These are phyloP conservation scores for Drosophila gaucha DNA, from an alignment of 2,888 invertebrate genomes.

Conservation along the genomic window DNA sequence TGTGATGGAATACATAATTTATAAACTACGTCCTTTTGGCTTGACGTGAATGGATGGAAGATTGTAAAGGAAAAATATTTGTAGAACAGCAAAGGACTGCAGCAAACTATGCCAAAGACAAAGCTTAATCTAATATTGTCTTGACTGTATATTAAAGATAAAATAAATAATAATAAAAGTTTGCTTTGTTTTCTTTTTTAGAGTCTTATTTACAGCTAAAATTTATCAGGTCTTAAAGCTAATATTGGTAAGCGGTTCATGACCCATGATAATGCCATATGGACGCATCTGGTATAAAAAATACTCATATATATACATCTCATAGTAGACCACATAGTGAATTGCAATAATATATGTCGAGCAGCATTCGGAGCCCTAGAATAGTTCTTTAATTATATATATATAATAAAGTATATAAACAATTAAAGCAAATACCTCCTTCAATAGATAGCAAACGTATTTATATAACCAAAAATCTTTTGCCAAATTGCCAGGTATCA, in stretches of 20 bases:
- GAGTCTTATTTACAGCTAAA: background rate
- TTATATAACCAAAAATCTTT: conserved; percentile 96
- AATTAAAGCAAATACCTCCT: conserved; percentile 85
- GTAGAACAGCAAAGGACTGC: conserved; percentile 37
- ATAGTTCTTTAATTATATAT: background rate
- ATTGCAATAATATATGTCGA: conserved; percentile 55
- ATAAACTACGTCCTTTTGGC: conserved; percentile 93
- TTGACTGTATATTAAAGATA: background rate
- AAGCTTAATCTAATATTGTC: conserved; percentile 2
- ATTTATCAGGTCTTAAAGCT: too few relatives aligned
- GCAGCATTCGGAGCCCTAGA: conserved; percentile 58
- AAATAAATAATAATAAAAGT: background rate
- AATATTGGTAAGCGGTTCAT: background rate
- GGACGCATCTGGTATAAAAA: conserved; percentile 45
- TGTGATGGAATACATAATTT: conserved; percentile 96
- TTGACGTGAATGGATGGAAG: conserved; percentile 26
- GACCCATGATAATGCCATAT: conserved; percentile 44
- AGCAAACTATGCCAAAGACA: conserved; percentile 48
- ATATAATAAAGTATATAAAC: background rate
- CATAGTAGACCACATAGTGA: conserved; percentile 43
- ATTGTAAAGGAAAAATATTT: too few relatives aligned
- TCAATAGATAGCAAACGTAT: conserved; percentile 94
- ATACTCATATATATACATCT: conserved; percentile 59
- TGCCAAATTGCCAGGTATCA: conserved; percentile 93
- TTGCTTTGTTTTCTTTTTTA: background rate